Base-by-base conservation (phyloP, 2,797 vertebrate genomes). In the Rhynchotus rufescens region DNA sequence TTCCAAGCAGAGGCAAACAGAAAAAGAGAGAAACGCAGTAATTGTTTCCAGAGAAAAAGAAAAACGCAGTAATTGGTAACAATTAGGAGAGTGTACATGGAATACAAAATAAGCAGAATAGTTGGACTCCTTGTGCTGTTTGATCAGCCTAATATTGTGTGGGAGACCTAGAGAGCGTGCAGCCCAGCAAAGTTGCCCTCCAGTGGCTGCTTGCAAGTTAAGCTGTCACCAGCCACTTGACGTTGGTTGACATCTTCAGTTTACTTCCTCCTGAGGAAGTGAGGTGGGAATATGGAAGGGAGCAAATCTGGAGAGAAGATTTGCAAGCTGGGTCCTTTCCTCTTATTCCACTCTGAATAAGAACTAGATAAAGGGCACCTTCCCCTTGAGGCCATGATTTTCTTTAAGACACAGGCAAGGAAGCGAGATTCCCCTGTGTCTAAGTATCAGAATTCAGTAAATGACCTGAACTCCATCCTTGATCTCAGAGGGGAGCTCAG, bases 41-140 rank as follows among this genome's bases (percentile, higher is more conserved):
- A 89, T 72, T 90, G 67, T 84, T 95, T 88, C 65, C 67, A 71
- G 62, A 54, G 83, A 89, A 77, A 85, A 80, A 67, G 19, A 77
- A 83, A 80, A 67, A 15, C 54, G 45, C 25, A 21, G 44, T 94
- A 94, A 94, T 94, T 92, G 66, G 72, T 90, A 93, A 86, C 77
- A 89, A 90, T 96, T 95, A 95, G 71, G 49, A 75, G 45, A 44
- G 7, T 28, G 15, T 78, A 84, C 40, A 20, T 52, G 62, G 88
- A 92, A 95, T 95, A 68, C 66, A 59, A 76, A 92, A 19, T 73
- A 68, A 36, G 69, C 69, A 77, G 68, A 87, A 82, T 52, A 78
- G 81, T 54, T 72, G 69, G 72, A 23, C 19, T 66, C 23, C 30
- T 77, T 61, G 28, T 90, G 67, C 62, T 84, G 20, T 78, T 86